Evolutionary conservation across 2,113 vertebrate genomes (phyloP).

Genomic region (Canis aureus): DNA sequence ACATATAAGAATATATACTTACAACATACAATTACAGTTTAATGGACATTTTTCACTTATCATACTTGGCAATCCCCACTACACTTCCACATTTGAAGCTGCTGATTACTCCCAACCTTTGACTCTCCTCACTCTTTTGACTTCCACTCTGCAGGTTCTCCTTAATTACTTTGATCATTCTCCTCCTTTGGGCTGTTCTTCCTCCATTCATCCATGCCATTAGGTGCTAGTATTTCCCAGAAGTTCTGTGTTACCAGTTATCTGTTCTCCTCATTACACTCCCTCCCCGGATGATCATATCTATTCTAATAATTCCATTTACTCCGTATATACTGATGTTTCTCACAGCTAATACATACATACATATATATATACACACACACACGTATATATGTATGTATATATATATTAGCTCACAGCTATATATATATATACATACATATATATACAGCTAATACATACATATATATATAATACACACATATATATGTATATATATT

Average conservation of each 20-base stretch:
- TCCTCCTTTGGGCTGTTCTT: background rate
- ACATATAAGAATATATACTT: background rate
- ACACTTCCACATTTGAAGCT: background rate
- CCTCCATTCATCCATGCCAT: no score
- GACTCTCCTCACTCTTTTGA: background rate
- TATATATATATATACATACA: no score
- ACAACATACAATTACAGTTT: background rate
- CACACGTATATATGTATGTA: no score
- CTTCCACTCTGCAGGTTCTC: background rate
- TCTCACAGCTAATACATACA: background rate
- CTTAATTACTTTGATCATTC: background rate
- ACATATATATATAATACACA: no score
- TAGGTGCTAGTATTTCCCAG: background rate
- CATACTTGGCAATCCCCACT: background rate
- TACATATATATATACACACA: no score
- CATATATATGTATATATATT: no score
- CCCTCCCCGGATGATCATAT: background rate
- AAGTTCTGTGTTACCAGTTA: background rate
- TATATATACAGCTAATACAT: no score
- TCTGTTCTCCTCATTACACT: background rate
- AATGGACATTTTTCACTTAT: background rate
- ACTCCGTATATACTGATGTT: background rate
- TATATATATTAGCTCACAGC: no score
- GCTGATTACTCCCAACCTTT: background rate
- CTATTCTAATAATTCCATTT: background rate